These are phyloP conservation scores for Heteropelma amictum DNA, from an alignment of 2,888 invertebrate species.

Conservation along the genomic window DNA sequence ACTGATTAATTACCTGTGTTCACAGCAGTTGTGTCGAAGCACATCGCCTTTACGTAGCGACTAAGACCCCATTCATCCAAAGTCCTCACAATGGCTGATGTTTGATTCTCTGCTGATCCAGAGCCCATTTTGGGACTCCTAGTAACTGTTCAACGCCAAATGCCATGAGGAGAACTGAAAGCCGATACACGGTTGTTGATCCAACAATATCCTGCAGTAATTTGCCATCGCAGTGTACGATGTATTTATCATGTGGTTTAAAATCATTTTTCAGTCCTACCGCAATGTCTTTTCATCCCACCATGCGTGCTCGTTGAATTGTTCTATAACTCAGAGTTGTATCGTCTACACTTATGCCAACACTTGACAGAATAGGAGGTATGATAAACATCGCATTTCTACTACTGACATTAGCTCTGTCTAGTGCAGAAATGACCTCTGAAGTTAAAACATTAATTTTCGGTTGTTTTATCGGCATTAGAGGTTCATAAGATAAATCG, in stretches of 20 bases:
- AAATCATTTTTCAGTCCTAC: constrained; percentile 46
- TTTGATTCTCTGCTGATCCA: constrained; percentile 32
- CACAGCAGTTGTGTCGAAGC: constrained; percentile 30
- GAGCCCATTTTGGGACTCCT: constrained; percentile 18
- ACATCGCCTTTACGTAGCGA: constrained; percentile 26
- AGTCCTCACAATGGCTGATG: background rate
- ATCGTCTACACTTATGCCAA: constrained; percentile 34
- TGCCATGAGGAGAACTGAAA: constrained; percentile 28
- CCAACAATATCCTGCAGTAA: constrained; percentile 37
- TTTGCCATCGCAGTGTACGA: constrained; percentile 54
- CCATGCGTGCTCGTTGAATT: constrained; percentile 48
- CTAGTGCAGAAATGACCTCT: constrained; percentile 37
- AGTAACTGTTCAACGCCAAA: constrained; percentile 39
- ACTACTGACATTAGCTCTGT: constrained; percentile 44
- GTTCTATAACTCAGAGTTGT: constrained; percentile 44
- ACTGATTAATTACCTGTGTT: constrained; percentile 26
- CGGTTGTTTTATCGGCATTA: constrained; percentile 6
- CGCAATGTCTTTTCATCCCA: constrained; percentile 42
- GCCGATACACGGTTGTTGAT: constrained; percentile 39
- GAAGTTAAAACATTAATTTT: constrained; percentile 40
- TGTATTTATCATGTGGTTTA: constrained; percentile 39
- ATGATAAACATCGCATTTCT: constrained; percentile 49
- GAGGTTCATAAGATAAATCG: constrained; percentile 21
- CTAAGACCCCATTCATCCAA: constrained; percentile 17
- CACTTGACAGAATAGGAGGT: constrained; percentile 24